Evolutionary conservation across 2,113 vertebrate species (phyloP), one percentile per base, ranked within the genome.

Genomic region (Oplegnathus fasciatus): DNA sequence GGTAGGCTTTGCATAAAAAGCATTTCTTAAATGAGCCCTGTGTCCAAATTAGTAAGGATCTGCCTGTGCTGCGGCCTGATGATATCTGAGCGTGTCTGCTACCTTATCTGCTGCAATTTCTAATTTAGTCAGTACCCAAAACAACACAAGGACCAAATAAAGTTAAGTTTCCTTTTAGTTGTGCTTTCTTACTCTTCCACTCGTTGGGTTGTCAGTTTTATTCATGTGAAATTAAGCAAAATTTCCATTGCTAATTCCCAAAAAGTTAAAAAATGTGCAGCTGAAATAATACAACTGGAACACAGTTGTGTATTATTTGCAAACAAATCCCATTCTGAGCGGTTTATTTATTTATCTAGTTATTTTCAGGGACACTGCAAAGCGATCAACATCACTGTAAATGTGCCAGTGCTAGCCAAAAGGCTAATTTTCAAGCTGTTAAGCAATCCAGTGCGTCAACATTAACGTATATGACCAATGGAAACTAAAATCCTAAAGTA

Each of bases 1-100:
- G 46, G 50, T 30, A 30, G 61, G 77, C 68, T 81, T 78, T 86
- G 81, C 74, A 82, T 81, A 48, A 75, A 26, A 68, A 89, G 32
- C 30, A 50, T 18, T 55, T 48, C 24, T 48, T 17, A 89, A 61
- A 81, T 70, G 44, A 77, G 73, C 30, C 26, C 42, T 1, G 46
- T 10, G 37, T 75, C 58, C 58, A 80, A 60, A 80, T 72, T 48
- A 79, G 28, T 28, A 18, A 37, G 37, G 68, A 50, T 66, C 13
- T 69, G 77, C 4, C 1, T 20, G 2, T 22, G 46, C 70, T 55
- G 66, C 30, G 55, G 34, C 57, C 57, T 50, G 71, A 80, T 70
- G 34, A 48, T 28, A 37, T 44, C 50, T 1, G 15, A 74, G 61
- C 1, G 4, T 9, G 71, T 75, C 37, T 55, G 15, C 44, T 22